Base-by-base conservation (phyloP, 1,140 invertebrate genomes). In the Sycobia sp. region DNA sequence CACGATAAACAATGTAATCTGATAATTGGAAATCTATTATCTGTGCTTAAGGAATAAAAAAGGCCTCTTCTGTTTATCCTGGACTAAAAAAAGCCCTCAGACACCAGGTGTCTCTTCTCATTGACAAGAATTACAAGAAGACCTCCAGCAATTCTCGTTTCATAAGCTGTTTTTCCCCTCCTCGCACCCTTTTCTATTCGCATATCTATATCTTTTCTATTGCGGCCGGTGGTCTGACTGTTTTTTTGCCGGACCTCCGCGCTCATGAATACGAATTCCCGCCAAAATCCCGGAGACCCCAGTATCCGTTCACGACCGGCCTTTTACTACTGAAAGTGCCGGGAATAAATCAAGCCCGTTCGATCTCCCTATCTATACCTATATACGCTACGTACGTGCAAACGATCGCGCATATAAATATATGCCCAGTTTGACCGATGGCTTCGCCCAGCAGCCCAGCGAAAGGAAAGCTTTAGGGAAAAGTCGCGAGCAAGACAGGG, bases 331-430 rank as follows among this genome's bases (percentile, higher is more conserved):
- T 27, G 14, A n/a, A 46, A 46, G 20, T 39, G 22, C 44, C 56
- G 5, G 39, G 49, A 59, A 59, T 59, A 59, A 59, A 59, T 59
- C 57, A 59, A 38, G 22, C 46, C 3, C 27, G 13, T 25, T 27
- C 23, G 36, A 54, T 11, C 4, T 54, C 7, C 11, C 32, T 14
- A 0, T 47, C 13, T 27, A 27, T 8, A 14, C n/a, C 8, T 47
- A 10, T 23, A n/a, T n/a, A n/a, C n/a, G n/a, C n/a, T n/a, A n/a
- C n/a, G n/a, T n/a, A n/a, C n/a, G n/a, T n/a, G n/a, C n/a, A n/a
- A n/a, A n/a, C n/a, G n/a, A n/a, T n/a, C 13, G 13, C 13, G 20
- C 34, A 43, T 43, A 55, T 25, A 44, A 43, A 32, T 38, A 25
- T n/a, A 16, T 16, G n/a, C 9, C n/a, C 4, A 14, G 32, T 18